These are phyloP conservation scores for Coregonus clupeaformis DNA, from an alignment of 2,113 vertebrate genomes.

Conservation along the genomic window DNA sequence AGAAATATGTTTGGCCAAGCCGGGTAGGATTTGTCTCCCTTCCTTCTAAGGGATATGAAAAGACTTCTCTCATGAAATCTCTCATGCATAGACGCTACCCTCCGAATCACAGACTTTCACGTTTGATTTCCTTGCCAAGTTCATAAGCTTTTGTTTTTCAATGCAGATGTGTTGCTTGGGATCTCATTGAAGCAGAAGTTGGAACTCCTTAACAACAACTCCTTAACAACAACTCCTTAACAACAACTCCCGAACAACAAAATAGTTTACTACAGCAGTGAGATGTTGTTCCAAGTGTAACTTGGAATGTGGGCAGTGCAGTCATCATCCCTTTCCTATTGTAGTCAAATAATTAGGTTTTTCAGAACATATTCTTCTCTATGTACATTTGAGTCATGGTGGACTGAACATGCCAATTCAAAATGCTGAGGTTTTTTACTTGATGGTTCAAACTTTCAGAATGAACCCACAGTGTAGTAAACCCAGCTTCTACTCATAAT, in stretches of 20 bases:
- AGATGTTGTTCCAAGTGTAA: too few species aligned
- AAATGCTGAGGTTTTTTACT: too few species aligned
- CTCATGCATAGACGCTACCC: slow-evolving; percentile 45
- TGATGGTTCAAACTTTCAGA: too few species aligned
- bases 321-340: too few species aligned
- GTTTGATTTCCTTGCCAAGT: slow-evolving; percentile 65
- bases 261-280: too few species aligned
- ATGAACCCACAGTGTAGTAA: too few species aligned
- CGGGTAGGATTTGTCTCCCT: slow-evolving; percentile 57
- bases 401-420: too few species aligned
- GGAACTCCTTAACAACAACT: slow-evolving; percentile 38
- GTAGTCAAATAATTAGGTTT: too few species aligned
- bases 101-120: slow-evolving; percentile 51
- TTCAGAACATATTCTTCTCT: too few species aligned
- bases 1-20: slow-evolving; percentile 51
- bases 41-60: slow-evolving; percentile 61
- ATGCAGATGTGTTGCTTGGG: slow-evolving; percentile 43
- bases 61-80: slow-evolving; percentile 50
- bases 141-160: slow-evolving; percentile 57
- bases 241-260: slow-evolving; percentile 37
- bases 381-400: too few species aligned
- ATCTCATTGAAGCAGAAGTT: slow-evolving; percentile 48
- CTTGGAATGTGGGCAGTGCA: too few species aligned
- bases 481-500: too few species aligned
- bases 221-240: slow-evolving; percentile 13